These are phyloP conservation scores for Agapostemon virescens DNA, from an alignment of 2,888 invertebrate genomes.

Conservation along the genomic window DNA sequence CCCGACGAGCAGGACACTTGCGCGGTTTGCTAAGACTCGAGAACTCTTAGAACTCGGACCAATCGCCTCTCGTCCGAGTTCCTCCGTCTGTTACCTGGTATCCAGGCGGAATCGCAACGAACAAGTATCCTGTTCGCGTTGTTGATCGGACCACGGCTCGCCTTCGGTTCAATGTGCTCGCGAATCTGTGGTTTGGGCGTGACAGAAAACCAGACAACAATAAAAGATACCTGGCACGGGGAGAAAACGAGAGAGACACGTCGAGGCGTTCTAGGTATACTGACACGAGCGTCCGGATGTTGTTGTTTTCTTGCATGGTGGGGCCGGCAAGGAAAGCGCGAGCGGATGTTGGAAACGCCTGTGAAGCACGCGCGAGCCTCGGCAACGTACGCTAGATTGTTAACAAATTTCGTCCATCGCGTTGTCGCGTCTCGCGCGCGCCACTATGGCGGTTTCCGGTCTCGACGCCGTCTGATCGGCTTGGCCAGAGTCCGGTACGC, in stretches of 20 bases:
- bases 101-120: background rate
- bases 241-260: constrained; percentile 7
- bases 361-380: constrained; percentile 40
- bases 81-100: background rate
- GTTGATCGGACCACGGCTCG: background rate
- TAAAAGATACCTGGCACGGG: background rate
- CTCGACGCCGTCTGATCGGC: constrained; percentile 23
- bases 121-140: background rate
- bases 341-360: constrained; percentile 20
- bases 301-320: constrained; percentile 56
- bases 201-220: constrained; percentile 12
- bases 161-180: constrained; percentile 11
- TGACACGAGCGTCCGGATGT: constrained; percentile 13
- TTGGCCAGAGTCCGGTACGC: constrained; percentile 18
- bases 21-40: background rate
- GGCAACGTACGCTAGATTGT: constrained; percentile 57
- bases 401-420: constrained; percentile 69
- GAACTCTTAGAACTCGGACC: no score
- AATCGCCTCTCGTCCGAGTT: background rate
- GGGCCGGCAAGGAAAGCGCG: constrained; percentile 26
- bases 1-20: background rate
- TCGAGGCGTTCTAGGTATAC: constrained; percentile 27
- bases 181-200: constrained; percentile 45
- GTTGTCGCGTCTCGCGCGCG: constrained; percentile 38
- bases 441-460: background rate